These are phyloP conservation scores for Lycocerus yunnanus DNA, from an alignment of 2,888 invertebrate species.

Conservation along the genomic window DNA sequence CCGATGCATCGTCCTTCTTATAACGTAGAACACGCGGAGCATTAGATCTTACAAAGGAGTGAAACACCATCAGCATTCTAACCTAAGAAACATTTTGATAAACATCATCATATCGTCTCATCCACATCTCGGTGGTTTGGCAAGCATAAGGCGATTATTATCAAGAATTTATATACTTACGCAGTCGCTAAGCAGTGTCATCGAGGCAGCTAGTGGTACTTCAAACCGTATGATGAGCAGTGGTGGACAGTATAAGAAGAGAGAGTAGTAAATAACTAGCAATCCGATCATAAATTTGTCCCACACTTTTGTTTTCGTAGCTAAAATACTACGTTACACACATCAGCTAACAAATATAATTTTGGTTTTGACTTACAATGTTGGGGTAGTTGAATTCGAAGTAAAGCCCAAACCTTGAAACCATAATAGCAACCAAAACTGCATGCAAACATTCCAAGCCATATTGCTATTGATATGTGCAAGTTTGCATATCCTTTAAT, in stretches of 20 bases:
- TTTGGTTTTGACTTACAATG: constrained; percentile 6
- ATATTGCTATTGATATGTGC: constrained; percentile 61
- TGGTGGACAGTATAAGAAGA: neutral
- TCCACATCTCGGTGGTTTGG: too few species aligned
- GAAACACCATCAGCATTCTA: constrained; percentile 84
- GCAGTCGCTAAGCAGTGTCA: neutral
- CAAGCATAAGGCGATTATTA: too few species aligned
- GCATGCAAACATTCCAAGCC: constrained; percentile 58
- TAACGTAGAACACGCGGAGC: constrained; percentile 62
- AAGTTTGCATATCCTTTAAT: constrained; percentile 65
- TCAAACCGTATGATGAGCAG: neutral
- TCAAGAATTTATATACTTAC: neutral
- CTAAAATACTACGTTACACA: neutral
- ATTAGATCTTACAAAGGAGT: constrained; percentile 79
- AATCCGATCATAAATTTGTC: neutral
- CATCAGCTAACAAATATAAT: neutral
- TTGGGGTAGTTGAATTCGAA: constrained; percentile 1
- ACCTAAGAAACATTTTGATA: constrained; percentile 59
- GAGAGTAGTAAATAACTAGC: neutral
- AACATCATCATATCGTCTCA: too few species aligned
- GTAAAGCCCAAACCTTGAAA: constrained; percentile 8
- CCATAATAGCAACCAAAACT: constrained; percentile 36
- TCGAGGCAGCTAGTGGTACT: neutral
- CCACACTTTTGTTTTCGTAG: neutral
- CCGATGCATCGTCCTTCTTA: constrained; percentile 50